Evolutionary conservation across 2,113 vertebrate species (phyloP).

Genomic region (Hippocampus mohnikei): DNA sequence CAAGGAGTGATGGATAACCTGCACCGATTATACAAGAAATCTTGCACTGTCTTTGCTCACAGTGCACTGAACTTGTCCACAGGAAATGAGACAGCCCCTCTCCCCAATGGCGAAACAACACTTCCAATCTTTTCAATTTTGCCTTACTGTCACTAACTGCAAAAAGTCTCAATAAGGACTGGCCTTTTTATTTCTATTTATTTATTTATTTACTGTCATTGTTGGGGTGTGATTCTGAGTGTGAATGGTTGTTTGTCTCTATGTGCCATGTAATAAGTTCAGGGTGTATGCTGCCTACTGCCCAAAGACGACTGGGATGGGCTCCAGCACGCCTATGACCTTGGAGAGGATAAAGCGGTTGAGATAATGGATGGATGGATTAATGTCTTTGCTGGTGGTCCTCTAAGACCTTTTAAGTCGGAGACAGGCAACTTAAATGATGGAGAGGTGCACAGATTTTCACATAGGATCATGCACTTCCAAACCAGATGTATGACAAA

Average conservation of each 20-base stretch:
- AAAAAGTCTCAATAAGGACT: background rate
- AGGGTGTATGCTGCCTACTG: no score
- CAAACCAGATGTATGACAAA: no score
- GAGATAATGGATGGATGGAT: no score
- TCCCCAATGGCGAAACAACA: conserved; percentile 33
- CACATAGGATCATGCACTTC: no score
- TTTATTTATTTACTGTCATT: no score
- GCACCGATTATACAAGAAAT: conserved; percentile 42
- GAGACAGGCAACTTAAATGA: background rate
- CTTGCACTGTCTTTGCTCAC: conserved; percentile 45
- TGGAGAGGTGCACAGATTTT: background rate
- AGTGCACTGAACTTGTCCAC: conserved; percentile 51
- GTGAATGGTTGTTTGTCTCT: no score
- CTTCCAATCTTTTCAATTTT: conserved; percentile 58
- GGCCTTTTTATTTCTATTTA: background rate
- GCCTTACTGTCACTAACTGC: conserved; percentile 29
- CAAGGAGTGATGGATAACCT: conserved; percentile 54
- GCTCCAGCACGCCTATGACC: no score
- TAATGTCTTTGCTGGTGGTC: background rate
- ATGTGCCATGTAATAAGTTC: no score
- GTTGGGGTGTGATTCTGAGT: no score
- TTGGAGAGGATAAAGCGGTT: no score
- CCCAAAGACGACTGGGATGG: no score
- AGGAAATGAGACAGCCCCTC: conserved; percentile 62
- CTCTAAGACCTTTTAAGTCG: background rate